Percentiles rank a stretch among this genome's conserved stretches.
Conservation (phyloP, 2,888 invertebrate species). For the Drosophila limbata region DNA sequence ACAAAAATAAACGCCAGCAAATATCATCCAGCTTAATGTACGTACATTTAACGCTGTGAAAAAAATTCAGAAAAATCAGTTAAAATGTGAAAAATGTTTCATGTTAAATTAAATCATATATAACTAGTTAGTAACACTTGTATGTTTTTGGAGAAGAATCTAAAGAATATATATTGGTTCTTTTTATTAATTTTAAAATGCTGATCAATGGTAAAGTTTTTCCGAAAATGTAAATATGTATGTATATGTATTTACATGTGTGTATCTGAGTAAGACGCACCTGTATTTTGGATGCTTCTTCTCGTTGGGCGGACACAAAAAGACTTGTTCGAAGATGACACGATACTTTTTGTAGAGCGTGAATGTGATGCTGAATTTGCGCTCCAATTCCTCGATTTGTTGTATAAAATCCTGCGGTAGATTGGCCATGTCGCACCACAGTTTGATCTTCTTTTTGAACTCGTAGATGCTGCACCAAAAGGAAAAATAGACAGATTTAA, state of each 20-base stretch:
- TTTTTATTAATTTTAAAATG: too few relatives aligned
- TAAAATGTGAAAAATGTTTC: too few relatives aligned
- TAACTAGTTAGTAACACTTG: too few relatives aligned
- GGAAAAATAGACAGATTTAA: neutral
- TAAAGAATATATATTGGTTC: too few relatives aligned
- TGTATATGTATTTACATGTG: neutral
- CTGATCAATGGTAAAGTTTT: neutral
- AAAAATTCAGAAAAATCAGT: neutral
- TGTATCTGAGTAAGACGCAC: conserved; percentile 49
- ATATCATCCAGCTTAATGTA: conserved; percentile 95
- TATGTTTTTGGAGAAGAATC: too few relatives aligned
- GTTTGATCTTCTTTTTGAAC: conserved; percentile 97
- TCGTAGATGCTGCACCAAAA: conserved; percentile 91
- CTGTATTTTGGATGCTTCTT: conserved; percentile 84
- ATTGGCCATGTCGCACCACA: conserved; percentile 97
- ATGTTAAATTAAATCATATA: too few relatives aligned
- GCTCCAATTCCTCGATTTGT: conserved; percentile 93
- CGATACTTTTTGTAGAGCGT: conserved; percentile 97
- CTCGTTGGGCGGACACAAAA: conserved; percentile 87
- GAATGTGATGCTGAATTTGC: conserved; percentile 96
- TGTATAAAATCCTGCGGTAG: conserved; percentile 93
- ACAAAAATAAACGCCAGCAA: conserved; percentile 96
- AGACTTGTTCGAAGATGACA: conserved; percentile 94
- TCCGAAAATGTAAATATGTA: too few relatives aligned
- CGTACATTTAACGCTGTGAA: conserved; percentile 87